Conservation (phyloP, 2,888 invertebrate species). For the Phaonia tiefii region DNA sequence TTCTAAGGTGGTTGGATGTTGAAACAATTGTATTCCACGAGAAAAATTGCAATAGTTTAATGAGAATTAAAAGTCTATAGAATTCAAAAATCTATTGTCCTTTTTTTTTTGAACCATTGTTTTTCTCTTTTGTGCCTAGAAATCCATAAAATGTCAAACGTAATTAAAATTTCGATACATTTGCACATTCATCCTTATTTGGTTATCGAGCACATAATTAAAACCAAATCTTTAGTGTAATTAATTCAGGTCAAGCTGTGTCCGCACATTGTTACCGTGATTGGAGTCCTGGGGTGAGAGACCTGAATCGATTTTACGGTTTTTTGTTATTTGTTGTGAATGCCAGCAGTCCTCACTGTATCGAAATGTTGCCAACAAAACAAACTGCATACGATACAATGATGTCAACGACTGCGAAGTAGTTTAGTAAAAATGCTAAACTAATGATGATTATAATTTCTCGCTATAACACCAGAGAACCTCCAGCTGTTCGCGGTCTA, state of each 20-base stretch:
- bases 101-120: not conserved
- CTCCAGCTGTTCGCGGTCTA: slow-evolving; percentile 24
- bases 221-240: not conserved
- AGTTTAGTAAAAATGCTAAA: too few species aligned
- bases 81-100: too few species aligned
- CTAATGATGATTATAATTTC: not conserved
- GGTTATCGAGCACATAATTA: not conserved
- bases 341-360: too few species aligned
- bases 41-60: too few species aligned
- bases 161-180: slow-evolving; percentile 9
- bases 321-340: too few species aligned
- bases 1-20: too few species aligned
- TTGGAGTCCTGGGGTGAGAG: slow-evolving; percentile 8
- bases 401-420: too few species aligned
- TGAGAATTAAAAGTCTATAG: too few species aligned
- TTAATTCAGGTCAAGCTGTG: slow-evolving; percentile 3
- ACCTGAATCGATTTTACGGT: slow-evolving; percentile 17
- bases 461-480: slow-evolving; percentile 14
- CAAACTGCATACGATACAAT: too few species aligned
- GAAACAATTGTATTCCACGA: too few species aligned
- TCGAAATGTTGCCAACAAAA: slow-evolving; percentile 30
- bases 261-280: not conserved
- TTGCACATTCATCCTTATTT: not conserved
- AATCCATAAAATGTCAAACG: slow-evolving; percentile 10
- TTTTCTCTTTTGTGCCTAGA: not conserved